Percentiles rank a stretch among this genome's conserved stretches.
Evolutionary conservation across 2,888 invertebrate genomes (phyloP).

Genomic region (Hydroisotoma schaefferi): DNA sequence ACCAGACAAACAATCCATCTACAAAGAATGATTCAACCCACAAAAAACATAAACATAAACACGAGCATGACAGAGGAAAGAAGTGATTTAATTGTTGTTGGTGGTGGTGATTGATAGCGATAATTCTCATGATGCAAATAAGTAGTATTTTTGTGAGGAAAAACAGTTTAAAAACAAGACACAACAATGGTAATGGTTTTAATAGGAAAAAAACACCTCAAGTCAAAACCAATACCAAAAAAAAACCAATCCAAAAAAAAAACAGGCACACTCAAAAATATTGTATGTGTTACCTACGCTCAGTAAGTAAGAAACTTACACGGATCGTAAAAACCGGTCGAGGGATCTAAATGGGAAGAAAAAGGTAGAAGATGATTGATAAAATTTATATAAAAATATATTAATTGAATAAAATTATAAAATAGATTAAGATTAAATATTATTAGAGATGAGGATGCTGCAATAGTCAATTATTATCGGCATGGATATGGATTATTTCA

Average conservation of each 20-base stretch:
- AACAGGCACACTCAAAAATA: conserved; percentile 39
- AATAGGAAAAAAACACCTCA: not conserved
- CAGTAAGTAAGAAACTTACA: conserved; percentile 36
- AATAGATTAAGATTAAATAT: too few relatives aligned
- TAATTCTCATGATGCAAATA: conserved; percentile 1
- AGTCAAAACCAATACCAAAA: conserved; percentile 18
- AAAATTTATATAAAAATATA: too few relatives aligned
- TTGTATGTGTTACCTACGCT: conserved; percentile 34
- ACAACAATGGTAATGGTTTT: not conserved
- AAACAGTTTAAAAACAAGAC: conserved; percentile 11
- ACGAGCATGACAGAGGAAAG: conserved; percentile 8
- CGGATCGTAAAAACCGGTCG: conserved; percentile 40
- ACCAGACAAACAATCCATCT: conserved; percentile 39
- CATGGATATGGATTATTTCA: too few relatives aligned
- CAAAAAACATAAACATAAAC: conserved; percentile 48
- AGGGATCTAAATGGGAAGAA: conserved; percentile 41
- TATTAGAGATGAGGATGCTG: too few relatives aligned
- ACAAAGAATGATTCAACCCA: conserved; percentile 34
- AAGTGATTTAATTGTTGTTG: not conserved
- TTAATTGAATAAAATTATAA: too few relatives aligned
- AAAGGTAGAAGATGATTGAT: too few relatives aligned
- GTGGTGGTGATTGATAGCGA: not conserved
- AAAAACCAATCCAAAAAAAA: conserved; percentile 18
- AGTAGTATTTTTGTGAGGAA: not conserved
- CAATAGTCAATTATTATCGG: too few relatives aligned